Evolutionary conservation across 2,888 invertebrate genomes (phyloP), one percentile per base, ranked within the genome.

Genomic region (Chrysopilus asiliformis): DNA sequence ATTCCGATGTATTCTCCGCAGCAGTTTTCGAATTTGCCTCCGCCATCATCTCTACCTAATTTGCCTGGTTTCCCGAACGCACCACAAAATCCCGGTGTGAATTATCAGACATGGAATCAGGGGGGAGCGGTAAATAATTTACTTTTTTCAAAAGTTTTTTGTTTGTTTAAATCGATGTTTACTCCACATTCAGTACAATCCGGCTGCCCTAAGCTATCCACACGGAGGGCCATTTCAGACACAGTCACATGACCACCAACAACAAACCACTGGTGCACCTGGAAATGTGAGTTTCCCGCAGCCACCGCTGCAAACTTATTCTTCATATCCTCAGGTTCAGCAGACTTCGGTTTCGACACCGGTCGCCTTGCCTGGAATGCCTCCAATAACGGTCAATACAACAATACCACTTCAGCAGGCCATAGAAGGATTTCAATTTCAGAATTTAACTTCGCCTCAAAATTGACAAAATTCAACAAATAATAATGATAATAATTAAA

Each of bases 381-480:
- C 83, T 14, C 79, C 82, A 9, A 76, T 83, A 43, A 82, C 80
- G 13, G 82, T 82, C 10, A 80, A 78, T 49, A 77, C 79, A 13
- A 74, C 76, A 19, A 48, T 51, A 41, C 49, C 49, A 19, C 36
- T 45, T 7, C 41, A 41, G 30, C 41, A 41, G 19, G 34, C 41
- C 5, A 33, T 43, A 15, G 38, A 45, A 25, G 41, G 40, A 2
- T 34, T 45, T 22, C 39, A 39, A 28, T 39, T 40, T 33, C 40
- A 38, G 27, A 40, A 40, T 25, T 32, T 38, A 30, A 32, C 39
- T 25, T 32, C 42, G 13, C 36, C 34, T 27, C 39, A 42, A 31
- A 42, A 39, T 18, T 36, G 34, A 37, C 18, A 13, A 19, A 18
- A 32, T 20, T 10, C 13, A 8, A 4, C 14, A 12, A 22, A 32